These are phyloP conservation scores for Ictalurus furcatus DNA, from an alignment of 2,113 vertebrate genomes.

Conservation along the genomic window DNA sequence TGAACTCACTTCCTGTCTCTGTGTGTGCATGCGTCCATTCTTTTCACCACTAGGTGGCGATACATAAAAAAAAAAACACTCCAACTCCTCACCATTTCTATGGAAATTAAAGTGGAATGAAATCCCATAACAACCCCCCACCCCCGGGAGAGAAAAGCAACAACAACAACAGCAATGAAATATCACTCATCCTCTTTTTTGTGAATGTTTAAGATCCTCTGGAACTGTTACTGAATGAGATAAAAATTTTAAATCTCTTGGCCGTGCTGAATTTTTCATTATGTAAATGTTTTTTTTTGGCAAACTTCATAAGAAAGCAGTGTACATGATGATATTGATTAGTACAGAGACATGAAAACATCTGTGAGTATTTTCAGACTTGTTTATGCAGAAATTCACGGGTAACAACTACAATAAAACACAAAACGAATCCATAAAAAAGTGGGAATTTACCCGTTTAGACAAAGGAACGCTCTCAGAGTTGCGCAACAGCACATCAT, in stretches of 20 bases:
- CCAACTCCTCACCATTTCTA: background rate
- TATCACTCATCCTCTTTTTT: conserved; percentile 11
- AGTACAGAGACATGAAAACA: background rate
- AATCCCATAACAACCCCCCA: too few species aligned
- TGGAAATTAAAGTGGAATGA: conserved; percentile 14
- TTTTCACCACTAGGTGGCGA: conserved; percentile 13
- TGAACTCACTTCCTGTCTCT: conserved; percentile 21
- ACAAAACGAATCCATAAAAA: background rate
- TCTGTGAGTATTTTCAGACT: background rate
- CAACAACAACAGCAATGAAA: background rate
- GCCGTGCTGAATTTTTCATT: background rate
- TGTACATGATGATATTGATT: background rate
- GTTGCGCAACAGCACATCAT: background rate
- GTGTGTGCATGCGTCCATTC: conserved; percentile 42
- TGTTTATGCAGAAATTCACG: background rate
- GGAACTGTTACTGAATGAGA: conserved; percentile 45
- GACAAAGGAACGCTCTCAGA: background rate
- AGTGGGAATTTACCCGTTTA: background rate
- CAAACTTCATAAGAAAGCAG: background rate
- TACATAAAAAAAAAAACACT: background rate
- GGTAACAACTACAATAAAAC: background rate
- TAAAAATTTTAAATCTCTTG: conserved; percentile 11
- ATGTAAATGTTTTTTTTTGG: background rate
- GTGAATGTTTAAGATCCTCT: conserved; percentile 38
- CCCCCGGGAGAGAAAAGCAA: background rate